Base-by-base conservation (phyloP, 2,113 vertebrate genomes). In the Alosa alosa region DNA sequence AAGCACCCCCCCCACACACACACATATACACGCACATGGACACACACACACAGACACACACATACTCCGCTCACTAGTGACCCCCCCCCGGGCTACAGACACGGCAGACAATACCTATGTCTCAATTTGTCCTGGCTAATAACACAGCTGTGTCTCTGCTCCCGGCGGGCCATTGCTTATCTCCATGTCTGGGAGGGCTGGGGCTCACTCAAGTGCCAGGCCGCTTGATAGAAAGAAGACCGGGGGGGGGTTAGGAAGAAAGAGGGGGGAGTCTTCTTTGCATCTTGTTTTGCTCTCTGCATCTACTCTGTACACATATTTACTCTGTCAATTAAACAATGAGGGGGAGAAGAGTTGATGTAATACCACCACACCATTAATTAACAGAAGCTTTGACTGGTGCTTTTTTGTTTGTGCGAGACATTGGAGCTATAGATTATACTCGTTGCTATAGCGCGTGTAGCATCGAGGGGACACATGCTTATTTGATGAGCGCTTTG, bases 71-170 rank as follows among this genome's bases (percentile, higher is more conserved):
- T 91, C 93, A 91, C 93, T 92, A 92, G 89, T 92, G 92, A 93
- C 89, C 85, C 82, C 94, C 93, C 93, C 90, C 87, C 92, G 92
- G 93, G 93, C 89, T 91, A 89, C 92, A 92, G 83, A 93, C 94
- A 92, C 83, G 87, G 87, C 84, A 91, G 91, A 89, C 90, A 95
- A 93, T 94, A 93, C 89, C 87, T 92, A 93, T 90, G 90, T 94
- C 90, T 92, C 89, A 90, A 93, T 94, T 92, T 93, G 90, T 88
- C 91, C 87, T 89, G 55, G 92, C 92, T 94, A 92, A 92, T 93
- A 93, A 93, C 88, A 91, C 47, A 46, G 88, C 84, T 72, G 88
- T 86, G 81, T 55, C 84, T 84, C 85, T 68, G 52, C 86, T 93
- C 92, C 88, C 13, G 25, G 72, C 20, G 72, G 72, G 72, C 72